Percentiles rank a stretch among this genome's conserved stretches.
phyloP scores from a whole-genome alignment of 1,140 invertebrate genomes.

The Sinonovacula constricta region DNA sequence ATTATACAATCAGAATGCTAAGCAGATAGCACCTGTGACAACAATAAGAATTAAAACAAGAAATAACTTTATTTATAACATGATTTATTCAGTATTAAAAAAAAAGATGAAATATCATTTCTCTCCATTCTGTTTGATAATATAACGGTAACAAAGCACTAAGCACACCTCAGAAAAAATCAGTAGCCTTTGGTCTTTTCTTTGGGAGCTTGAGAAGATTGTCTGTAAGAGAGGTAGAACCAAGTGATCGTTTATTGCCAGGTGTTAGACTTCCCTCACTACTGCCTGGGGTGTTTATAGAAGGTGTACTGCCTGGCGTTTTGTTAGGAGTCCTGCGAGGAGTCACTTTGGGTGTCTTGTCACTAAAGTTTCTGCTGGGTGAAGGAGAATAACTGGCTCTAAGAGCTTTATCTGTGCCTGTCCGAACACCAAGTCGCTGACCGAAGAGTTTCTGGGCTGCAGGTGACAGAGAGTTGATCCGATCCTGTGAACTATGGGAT shows the following conservation, averaged over 20 bases:
- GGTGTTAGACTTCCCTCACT: slow-evolving; percentile 75
- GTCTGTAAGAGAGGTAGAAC: slow-evolving; percentile 83
- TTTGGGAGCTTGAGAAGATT: slow-evolving; percentile 87
- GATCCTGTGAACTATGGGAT: slow-evolving; percentile 80
- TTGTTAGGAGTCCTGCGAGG: slow-evolving; percentile 56
- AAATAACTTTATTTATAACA: no score
- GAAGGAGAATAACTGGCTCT: slow-evolving; percentile 81
- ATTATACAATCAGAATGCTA: no score
- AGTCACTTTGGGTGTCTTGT: slow-evolving; percentile 55
- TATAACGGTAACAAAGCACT: no score
- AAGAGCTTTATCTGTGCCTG: slow-evolving; percentile 80
- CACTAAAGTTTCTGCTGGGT: slow-evolving; percentile 64
- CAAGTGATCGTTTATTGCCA: slow-evolving; percentile 69
- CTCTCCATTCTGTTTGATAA: no score
- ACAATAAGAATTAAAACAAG: no score
- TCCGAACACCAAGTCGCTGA: slow-evolving; percentile 78
- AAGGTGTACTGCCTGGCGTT: slow-evolving; percentile 56
- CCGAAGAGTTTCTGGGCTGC: slow-evolving; percentile 91
- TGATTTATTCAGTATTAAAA: no score
- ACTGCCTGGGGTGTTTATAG: slow-evolving; percentile 15
- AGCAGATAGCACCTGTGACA: no score
- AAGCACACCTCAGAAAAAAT: slow-evolving; percentile 76
- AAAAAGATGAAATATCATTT: no score
- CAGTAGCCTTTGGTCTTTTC: slow-evolving; percentile 59
- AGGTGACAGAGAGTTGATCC: slow-evolving; percentile 94